Conservation (phyloP, 2,797 vertebrate species). For the Antrozous pallidus region DNA sequence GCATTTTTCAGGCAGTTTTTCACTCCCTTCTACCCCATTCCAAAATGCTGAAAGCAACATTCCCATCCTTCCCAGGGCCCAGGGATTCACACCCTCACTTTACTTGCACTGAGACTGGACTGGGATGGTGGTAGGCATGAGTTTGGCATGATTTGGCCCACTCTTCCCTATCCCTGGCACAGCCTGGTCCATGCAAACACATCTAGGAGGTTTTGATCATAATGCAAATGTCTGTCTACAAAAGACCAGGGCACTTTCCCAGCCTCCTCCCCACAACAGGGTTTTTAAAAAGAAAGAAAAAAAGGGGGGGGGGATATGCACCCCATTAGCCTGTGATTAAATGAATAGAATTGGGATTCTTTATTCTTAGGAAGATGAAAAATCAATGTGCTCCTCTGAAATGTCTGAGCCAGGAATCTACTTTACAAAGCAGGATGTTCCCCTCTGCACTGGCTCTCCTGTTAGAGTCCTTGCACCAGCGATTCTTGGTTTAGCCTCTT, state of each 20-base stretch:
- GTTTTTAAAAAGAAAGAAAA: not conserved
- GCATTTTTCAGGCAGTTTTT: conserved; percentile 10
- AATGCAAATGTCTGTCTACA: not conserved
- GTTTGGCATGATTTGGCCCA: too few species aligned
- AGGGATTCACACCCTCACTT: not conserved
- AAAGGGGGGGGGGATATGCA: not conserved
- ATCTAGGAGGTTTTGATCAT: not conserved
- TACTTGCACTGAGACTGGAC: not conserved
- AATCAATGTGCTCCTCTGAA: not conserved
- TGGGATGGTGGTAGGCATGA: not conserved
- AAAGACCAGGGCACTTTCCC: not conserved
- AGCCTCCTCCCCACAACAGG: not conserved
- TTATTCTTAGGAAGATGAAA: conserved; percentile 14
- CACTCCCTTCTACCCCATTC: not conserved
- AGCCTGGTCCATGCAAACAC: not conserved
- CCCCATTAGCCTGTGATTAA: not conserved
- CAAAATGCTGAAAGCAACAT: not conserved
- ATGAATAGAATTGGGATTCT: conserved; percentile 10
- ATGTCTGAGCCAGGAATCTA: not conserved
- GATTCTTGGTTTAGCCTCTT: not conserved
- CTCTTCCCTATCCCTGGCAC: not conserved
- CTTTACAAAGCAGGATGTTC: not conserved
- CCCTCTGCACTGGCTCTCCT: not conserved
- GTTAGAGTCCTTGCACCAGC: not conserved
- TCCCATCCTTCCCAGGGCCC: not conserved